Evolutionary conservation across 2,888 invertebrate genomes (phyloP), one percentile per base, ranked within the genome.

Genomic region (Agriopis aurantiaria): DNA sequence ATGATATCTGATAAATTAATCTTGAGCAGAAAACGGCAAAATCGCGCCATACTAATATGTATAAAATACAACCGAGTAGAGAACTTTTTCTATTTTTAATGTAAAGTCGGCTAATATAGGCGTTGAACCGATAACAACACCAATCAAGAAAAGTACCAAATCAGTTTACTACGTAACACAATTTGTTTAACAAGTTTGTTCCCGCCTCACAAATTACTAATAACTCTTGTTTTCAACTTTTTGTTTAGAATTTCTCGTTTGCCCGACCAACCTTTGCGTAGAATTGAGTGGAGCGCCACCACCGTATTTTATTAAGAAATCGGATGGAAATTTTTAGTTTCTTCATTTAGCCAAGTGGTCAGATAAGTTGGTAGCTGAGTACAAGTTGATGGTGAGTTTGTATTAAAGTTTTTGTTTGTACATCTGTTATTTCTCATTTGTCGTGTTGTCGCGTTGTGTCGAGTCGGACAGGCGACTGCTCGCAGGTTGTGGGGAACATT

Each of bases 141-240:
- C 55, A 55, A 55, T 41, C 65, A 46, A 49, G n/a, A 17, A 40
- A 23, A 10, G 33, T 23, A 14, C 12, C 41, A 46, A 33, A 23
- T 55, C 41, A 40, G 55, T 57, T 64, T 59, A 59, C 64, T 48
- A 55, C 53, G 64, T 49, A 55, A 65, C 55, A 56, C 23, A 41
- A 68, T 55, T 63, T 63, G 48, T 10, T 14, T 48, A 10, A 53
- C 40, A 48, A 63, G 17, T 59, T 64, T n/a, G n/a, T 8, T 55
- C 59, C 55, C 68, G 43, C 68, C 60, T 56, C 46, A 40, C 64
- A 55, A 60, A 69, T 69, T 65, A 65, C 65, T 65, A 69, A 69
- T 65, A 69, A 69, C 49, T 65, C 65, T 61, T 57, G 65, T 69
- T 65, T 61, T 61, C 56, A n/a, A 11, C 69, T 69, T 59, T 62